These are phyloP conservation scores for Coelopa pilipes DNA, from an alignment of 2,888 invertebrate species.

Conservation along the genomic window DNA sequence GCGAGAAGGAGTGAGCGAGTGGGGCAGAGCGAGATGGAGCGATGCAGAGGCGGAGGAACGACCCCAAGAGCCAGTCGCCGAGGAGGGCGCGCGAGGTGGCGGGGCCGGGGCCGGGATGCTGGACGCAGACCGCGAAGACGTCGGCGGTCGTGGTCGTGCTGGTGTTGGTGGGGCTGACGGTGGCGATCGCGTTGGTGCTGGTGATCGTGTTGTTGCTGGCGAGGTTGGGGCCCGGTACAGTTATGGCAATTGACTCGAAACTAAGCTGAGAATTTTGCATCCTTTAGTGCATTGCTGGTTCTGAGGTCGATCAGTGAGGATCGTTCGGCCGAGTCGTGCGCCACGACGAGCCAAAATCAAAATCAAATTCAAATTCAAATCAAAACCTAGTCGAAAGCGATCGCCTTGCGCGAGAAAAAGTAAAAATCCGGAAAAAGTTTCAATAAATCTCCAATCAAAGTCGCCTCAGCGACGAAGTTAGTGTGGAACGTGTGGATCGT, in stretches of 20 bases:
- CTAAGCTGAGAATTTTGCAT: slow-evolving; percentile 67
- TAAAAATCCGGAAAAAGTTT: too few relatives aligned
- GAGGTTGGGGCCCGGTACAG: slow-evolving; percentile 45
- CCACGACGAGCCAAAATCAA: background rate
- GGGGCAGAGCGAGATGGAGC: background rate
- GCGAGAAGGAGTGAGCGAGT: too few relatives aligned
- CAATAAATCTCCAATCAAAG: too few relatives aligned
- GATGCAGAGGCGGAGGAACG: slow-evolving; percentile 26
- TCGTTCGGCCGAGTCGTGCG: slow-evolving; percentile 43
- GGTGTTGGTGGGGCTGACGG: background rate
- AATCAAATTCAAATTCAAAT: slow-evolving; percentile 15
- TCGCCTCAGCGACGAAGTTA: too few relatives aligned
- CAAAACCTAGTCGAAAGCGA: background rate
- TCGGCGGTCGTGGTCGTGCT: background rate
- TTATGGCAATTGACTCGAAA: slow-evolving; percentile 49
- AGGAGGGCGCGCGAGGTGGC: background rate
- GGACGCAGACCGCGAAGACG: too few relatives aligned
- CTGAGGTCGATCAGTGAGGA: slow-evolving; percentile 66
- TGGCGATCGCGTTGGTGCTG: slow-evolving; percentile 25
- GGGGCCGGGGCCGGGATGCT: too few relatives aligned
- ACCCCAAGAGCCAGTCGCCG: background rate
- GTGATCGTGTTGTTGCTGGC: slow-evolving; percentile 16
- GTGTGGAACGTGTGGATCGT: background rate
- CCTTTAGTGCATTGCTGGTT: slow-evolving; percentile 68
- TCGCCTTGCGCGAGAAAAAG: too few relatives aligned